A percentile compares a stretch with the other conserved stretches of the same genome.
Conservation (phyloP, 2,797 vertebrate species). For the Sebastes minor region DNA sequence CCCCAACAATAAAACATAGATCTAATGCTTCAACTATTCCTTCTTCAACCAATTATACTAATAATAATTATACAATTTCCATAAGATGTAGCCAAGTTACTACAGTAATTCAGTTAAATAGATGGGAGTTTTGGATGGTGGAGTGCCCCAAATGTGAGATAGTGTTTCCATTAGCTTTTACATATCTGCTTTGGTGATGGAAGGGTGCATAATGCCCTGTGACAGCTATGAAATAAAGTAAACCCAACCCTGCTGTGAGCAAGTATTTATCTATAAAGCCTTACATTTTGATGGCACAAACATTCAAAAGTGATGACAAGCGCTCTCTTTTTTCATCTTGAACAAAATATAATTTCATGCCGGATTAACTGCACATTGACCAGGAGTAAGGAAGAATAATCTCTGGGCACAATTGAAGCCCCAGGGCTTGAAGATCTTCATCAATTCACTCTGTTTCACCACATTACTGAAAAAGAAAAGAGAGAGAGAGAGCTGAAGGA, state of each 20-base stretch:
- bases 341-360: slow-evolving; percentile 85
- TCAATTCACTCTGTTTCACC: slow-evolving; percentile 57
- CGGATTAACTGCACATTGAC: slow-evolving; percentile 83
- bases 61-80: neutral
- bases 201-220: slow-evolving; percentile 67
- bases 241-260: slow-evolving; percentile 71
- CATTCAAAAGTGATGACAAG: slow-evolving; percentile 78
- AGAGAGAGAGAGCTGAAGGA: slow-evolving; percentile 13
- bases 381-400: slow-evolving; percentile 70
- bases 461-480: slow-evolving; percentile 27
- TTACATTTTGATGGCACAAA: slow-evolving; percentile 76
- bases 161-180: slow-evolving; percentile 57
- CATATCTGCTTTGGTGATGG: slow-evolving; percentile 58
- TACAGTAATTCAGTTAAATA: slow-evolving; percentile 9
- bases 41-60: neutral
- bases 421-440: slow-evolving; percentile 67
- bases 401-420: slow-evolving; percentile 57
- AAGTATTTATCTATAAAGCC: slow-evolving; percentile 80
- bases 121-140: slow-evolving; percentile 12
- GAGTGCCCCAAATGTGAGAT: slow-evolving; percentile 41
- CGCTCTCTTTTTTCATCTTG: slow-evolving; percentile 64
- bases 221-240: slow-evolving; percentile 82
- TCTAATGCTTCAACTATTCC: neutral
- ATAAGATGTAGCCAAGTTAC: slow-evolving; percentile 7
- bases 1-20: neutral